Evolutionary conservation across 2,797 vertebrate genomes (phyloP), one percentile per base, ranked within the genome.

Genomic region (Pampus argenteus): DNA sequence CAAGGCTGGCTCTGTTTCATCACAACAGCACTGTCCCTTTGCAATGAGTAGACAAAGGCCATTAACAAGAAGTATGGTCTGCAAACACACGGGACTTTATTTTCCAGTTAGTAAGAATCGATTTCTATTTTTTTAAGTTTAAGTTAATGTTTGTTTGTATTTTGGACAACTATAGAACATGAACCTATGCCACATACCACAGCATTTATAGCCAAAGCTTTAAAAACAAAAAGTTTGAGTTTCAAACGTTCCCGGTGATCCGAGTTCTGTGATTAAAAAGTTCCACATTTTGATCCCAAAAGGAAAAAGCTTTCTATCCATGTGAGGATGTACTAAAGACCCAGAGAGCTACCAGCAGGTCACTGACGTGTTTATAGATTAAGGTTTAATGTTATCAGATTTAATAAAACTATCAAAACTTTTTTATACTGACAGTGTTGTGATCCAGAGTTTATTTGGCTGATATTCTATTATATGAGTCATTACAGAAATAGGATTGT

Each of bases 1-100:
- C 51, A 54, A 10, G 44, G 59, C 60, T 68, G 78, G 70, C 88
- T 83, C 71, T 54, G 56, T 68, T 83, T 86, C 56, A 76, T 84
- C 76, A 62, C 50, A 72, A 63, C 63, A 80, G 65, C 78, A 20
- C 5, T 50, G 69, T 74, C 60, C 42, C 45, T 67, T 66, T 64
- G 38, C 38, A 57, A 23, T 47, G 18, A 58, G 64, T 13, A 60
- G 72, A 74, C 59, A 71, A 66, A 51, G 48, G 58, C 47, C 40
- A n/a, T 71, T 72, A 73, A 67, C 36, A 50, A 79, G 47, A 83
- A 7, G 2, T 9, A 61, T 57, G 49, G 58, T 55, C 38, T 5
- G n/a, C 36, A 75, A 74, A 71, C 48, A 48, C 29, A 20, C 18
- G 10, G n/a, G 13, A 45, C 2, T 23, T 47, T 58, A 60, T 66